Evolutionary conservation across 2,888 invertebrate genomes (phyloP), one percentile per base, ranked within the genome.

Genomic region (Drosophila emarginata): DNA sequence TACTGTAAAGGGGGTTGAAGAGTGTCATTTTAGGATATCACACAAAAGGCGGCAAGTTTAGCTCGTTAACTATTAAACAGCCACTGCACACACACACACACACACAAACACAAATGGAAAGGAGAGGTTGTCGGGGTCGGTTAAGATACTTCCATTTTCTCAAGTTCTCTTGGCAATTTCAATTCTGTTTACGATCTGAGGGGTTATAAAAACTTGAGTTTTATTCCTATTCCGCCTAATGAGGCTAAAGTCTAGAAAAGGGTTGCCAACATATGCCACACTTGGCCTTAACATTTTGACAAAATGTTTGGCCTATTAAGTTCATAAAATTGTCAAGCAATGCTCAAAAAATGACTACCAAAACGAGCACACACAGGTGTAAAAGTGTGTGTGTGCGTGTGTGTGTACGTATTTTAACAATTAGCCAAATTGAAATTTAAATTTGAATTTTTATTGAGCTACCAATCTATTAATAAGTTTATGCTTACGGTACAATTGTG

Each of bases 101-200:
- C 50, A 54, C 58, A 28, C 32, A 32, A 1, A 32, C 11, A 32
- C 9, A 32, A 1, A 32, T 4, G 14, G 14, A n/a, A 4, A 14
- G 39, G 39, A 12, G 45, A 11, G 18, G 32, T 9, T n/a, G n/a
- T n/a, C n/a, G n/a, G n/a, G n/a, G n/a, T n/a, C n/a, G n/a, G n/a
- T n/a, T n/a, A n/a, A 9, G 32, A 28, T 32, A 21, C 36, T 50
- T 18, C 53, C 32, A 32, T 32, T 32, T 14, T 12, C 53, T 23
- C 21, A 36, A 50, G 50, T 12, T 61, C 70, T 67, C 32, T 32
- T 71, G 71, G 80, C 83, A 88, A 89, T 89, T 87, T 81, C 88
- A 89, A 45, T 88, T 87, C 88, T 84, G 78, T 90, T 90, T 90
- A 90, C 87, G 90, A 80, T 89, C 89, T 73, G 70, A 67, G 2